These are phyloP conservation scores for Epizoanthus stellaris DNA, from an alignment of 92 coral and sea anemone genomes.

Conservation along the genomic window DNA sequence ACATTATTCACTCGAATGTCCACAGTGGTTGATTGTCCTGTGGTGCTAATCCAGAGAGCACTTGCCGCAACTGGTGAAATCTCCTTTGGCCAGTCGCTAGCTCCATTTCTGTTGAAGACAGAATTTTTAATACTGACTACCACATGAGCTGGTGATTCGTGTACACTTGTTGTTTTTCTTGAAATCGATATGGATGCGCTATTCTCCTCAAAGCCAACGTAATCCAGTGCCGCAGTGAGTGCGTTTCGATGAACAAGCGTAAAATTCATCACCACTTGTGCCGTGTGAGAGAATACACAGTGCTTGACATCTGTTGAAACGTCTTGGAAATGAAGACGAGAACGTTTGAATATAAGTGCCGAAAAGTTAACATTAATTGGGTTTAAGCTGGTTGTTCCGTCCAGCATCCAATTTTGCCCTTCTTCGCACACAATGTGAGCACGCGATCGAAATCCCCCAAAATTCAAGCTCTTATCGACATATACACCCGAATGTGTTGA, in stretches of 20 bases:
- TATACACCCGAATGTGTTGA: slow-evolving; percentile 37
- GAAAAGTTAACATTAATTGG: slow-evolving; percentile 20
- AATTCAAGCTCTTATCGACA: slow-evolving; percentile 38
- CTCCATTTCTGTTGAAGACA: slow-evolving; percentile 39
- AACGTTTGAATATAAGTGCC: slow-evolving; percentile 28
- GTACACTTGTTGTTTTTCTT: not conserved
- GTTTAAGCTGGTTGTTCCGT: slow-evolving; percentile 7
- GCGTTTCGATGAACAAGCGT: not conserved
- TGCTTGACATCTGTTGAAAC: slow-evolving; percentile 13
- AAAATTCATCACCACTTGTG: slow-evolving; percentile 11
- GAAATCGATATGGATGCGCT: slow-evolving; percentile 12
- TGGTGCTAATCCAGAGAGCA: slow-evolving; percentile 1
- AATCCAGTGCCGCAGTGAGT: slow-evolving; percentile 1
- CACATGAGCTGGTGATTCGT: not conserved
- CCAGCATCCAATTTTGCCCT: slow-evolving; percentile 31
- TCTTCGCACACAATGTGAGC: slow-evolving; percentile 36
- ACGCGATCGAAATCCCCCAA: slow-evolving; percentile 39
- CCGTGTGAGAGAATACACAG: slow-evolving; percentile 4
- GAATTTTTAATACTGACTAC: slow-evolving; percentile 28
- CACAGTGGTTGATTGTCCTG: not conserved
- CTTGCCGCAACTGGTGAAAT: not conserved
- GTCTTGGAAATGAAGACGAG: slow-evolving; percentile 43
- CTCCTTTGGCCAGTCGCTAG: not conserved
- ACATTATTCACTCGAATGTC: slow-evolving; percentile 33
- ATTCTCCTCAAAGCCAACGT: slow-evolving; percentile 39